A percentile compares a stretch with the other conserved stretches of the same genome.
These are phyloP conservation scores for Lutraria rhynchaena DNA, from an alignment of 1,140 invertebrate species.

Conservation along the genomic window DNA sequence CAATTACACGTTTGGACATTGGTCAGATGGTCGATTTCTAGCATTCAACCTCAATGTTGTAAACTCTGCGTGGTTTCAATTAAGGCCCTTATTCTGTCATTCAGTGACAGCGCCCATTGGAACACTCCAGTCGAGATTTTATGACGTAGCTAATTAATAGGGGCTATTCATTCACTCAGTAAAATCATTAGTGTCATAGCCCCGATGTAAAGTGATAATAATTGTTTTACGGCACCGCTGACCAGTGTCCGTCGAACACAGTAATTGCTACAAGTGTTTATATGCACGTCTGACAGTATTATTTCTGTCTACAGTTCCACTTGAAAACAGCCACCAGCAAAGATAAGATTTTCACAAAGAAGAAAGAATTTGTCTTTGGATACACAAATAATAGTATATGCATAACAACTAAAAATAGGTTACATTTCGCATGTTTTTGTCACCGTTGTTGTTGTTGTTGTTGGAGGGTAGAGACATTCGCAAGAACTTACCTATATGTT, in stretches of 20 bases:
- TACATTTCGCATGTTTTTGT: too few relatives aligned
- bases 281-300: too few relatives aligned
- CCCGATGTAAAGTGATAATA: neutral
- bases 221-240: constrained; percentile 4
- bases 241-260: neutral
- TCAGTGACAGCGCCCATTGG: neutral
- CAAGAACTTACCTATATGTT: too few relatives aligned
- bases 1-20: too few relatives aligned
- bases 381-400: too few relatives aligned
- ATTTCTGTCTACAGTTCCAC: too few relatives aligned
- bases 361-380: too few relatives aligned
- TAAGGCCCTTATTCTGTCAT: neutral
- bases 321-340: too few relatives aligned
- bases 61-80: neutral
- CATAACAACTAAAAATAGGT: too few relatives aligned
- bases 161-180: neutral
- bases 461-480: too few relatives aligned
- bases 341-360: too few relatives aligned
- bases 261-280: constrained; percentile 13
- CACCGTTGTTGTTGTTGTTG: too few relatives aligned
- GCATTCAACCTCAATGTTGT: neutral
- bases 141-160: constrained; percentile 1
- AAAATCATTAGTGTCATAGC: constrained; percentile 22
- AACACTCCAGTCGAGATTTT: neutral
- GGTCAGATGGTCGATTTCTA: neutral